A percentile compares a stretch with the other conserved stretches of the same genome.
Evolutionary conservation across 1,140 invertebrate genomes (phyloP).

Genomic region (Brachionus rotundiformis): DNA sequence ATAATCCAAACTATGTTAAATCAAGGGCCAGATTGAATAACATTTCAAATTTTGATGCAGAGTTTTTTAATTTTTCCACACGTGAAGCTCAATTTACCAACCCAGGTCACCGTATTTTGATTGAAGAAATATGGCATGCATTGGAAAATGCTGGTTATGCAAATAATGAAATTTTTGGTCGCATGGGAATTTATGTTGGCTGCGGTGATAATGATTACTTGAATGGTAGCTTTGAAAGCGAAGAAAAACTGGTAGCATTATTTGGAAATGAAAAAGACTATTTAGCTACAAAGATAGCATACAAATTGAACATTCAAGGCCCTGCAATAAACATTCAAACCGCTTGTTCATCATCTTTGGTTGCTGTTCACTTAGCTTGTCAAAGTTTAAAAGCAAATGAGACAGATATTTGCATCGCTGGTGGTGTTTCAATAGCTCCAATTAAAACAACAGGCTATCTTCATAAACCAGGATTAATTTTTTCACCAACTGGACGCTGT

Average conservation of each 20-base stretch:
- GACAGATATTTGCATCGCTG: not conserved
- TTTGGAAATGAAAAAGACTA: not conserved
- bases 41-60: not conserved
- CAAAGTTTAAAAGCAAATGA: not conserved
- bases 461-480: not conserved
- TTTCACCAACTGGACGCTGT: not conserved
- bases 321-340: conserved; percentile 13
- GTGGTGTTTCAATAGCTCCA: not conserved
- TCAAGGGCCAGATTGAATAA: not conserved
- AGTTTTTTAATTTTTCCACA: not conserved
- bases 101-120: not conserved
- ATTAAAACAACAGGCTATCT: not conserved
- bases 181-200: not conserved
- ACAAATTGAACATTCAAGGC: conserved; percentile 4
- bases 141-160: not conserved
- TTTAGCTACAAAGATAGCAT: not conserved
- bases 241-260: not conserved
- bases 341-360: conserved; percentile 13
- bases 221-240: not conserved
- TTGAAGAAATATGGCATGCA: not conserved
- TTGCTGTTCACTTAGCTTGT: not conserved
- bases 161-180: not conserved
- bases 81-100: conserved; percentile 1
- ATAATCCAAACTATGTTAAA: not conserved
- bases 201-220: not conserved